phyloP scores from a whole-genome alignment of 1,140 invertebrate genomes.

The Cydia strobilella region DNA sequence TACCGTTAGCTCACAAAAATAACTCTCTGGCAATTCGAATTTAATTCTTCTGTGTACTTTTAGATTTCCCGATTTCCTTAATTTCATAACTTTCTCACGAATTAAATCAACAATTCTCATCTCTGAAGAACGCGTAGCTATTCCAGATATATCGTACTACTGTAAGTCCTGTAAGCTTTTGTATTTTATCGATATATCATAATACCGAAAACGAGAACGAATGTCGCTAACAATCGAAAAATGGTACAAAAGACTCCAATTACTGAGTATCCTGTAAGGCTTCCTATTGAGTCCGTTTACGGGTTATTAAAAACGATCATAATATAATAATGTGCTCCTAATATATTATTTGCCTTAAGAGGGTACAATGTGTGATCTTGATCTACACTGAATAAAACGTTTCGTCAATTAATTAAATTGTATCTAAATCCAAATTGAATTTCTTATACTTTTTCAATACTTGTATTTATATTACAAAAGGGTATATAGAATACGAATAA shows the following conservation, averaged over 20 bases:
- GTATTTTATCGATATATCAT: background rate
- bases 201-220: background rate
- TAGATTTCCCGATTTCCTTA: too few species aligned
- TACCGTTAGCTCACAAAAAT: too few species aligned
- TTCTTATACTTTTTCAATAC: too few species aligned
- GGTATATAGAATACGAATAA: background rate
- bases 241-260: background rate
- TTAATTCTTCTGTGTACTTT: too few species aligned
- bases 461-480: background rate
- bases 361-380: background rate
- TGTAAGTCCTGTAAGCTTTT: background rate
- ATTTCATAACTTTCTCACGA: too few species aligned
- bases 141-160: background rate
- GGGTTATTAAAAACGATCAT: slow-evolving; percentile 2
- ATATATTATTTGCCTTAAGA: background rate
- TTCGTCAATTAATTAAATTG: too few species aligned
- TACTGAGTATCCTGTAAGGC: background rate
- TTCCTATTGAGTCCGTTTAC: background rate
- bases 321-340: background rate
- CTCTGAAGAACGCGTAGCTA: background rate
- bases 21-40: too few species aligned
- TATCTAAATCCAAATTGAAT: too few species aligned
- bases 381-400: too few species aligned
- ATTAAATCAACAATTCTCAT: background rate
- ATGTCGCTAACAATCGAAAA: background rate